A percentile compares a stretch with the other conserved stretches of the same genome.
Evolutionary conservation across 2,113 vertebrate species (phyloP).

Genomic region (Psittacula cyanocephala): DNA sequence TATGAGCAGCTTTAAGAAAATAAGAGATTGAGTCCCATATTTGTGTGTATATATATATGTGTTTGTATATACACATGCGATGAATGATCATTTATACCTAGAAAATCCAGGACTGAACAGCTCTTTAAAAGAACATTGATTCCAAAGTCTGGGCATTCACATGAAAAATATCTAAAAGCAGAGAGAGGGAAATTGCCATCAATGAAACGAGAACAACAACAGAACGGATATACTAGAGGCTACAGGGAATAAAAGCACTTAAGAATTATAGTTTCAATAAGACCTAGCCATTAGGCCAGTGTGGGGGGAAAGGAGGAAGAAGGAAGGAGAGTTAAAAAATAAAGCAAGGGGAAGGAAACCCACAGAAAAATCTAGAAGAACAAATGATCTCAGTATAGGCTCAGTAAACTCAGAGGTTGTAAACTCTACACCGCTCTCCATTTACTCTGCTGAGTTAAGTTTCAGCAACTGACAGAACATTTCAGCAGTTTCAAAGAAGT

Average conservation of each 20-base stretch:
- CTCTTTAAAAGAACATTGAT: background rate
- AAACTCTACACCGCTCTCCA: background rate
- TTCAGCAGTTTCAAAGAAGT: background rate
- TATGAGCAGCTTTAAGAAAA: background rate
- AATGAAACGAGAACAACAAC: background rate
- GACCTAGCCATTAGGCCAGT: background rate
- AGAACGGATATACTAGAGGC: background rate
- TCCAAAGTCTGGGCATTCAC: background rate
- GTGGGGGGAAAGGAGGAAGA: background rate
- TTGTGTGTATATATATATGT: fast-evolving
- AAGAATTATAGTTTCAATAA: background rate
- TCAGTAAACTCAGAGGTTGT: background rate
- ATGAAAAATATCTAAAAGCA: background rate
- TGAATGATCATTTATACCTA: background rate
- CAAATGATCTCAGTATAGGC: background rate
- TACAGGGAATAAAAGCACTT: background rate
- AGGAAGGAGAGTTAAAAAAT: background rate
- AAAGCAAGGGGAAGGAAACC: background rate
- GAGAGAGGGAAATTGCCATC: background rate
- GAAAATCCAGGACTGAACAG: background rate
- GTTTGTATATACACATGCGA: fast-evolving
- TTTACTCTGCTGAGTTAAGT: background rate
- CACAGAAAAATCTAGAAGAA: background rate
- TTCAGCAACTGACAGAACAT: background rate
- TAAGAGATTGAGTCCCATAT: background rate